Conservation (phyloP, 2,888 invertebrate genomes). For the Anorthoa munda region DNA sequence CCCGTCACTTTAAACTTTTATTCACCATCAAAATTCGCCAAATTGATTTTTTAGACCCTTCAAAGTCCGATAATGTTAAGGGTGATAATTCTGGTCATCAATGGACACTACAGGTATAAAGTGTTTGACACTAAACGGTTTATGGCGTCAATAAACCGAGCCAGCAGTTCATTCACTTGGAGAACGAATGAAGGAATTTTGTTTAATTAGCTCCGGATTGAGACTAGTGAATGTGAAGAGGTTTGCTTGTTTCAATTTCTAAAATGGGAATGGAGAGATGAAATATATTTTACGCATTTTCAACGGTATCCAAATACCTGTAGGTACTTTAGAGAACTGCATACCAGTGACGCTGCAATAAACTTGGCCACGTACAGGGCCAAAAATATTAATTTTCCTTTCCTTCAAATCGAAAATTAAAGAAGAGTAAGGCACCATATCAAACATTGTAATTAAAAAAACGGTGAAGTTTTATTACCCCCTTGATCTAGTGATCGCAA, state of each 20-base stretch:
- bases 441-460: no score
- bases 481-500: no score
- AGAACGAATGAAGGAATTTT: conserved; percentile 48
- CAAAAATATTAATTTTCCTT: no score
- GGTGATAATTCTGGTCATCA: conserved; percentile 65
- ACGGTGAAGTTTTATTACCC: no score
- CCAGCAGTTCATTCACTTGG: conserved; percentile 62
- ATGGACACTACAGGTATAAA: conserved; percentile 56
- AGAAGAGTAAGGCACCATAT: no score
- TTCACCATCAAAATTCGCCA: conserved; percentile 47
- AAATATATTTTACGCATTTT: not conserved
- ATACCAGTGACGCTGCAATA: no score
- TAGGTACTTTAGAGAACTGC: no score
- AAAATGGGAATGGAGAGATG: not conserved
- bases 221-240: conserved; percentile 16
- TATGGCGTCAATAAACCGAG: conserved; percentile 61
- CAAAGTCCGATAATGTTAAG: conserved; percentile 20
- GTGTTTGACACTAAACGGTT: conserved; percentile 66
- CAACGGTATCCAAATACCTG: no score
- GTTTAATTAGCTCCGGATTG: conserved; percentile 58
- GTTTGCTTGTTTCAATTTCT: conserved; percentile 6
- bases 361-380: no score
- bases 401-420: no score
- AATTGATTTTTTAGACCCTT: conserved; percentile 57
- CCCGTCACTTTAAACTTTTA: conserved; percentile 31